A percentile compares a stretch with the other conserved stretches of the same genome.
Evolutionary conservation across 1,140 invertebrate species (phyloP).

Genomic region (Periplaneta americana): DNA sequence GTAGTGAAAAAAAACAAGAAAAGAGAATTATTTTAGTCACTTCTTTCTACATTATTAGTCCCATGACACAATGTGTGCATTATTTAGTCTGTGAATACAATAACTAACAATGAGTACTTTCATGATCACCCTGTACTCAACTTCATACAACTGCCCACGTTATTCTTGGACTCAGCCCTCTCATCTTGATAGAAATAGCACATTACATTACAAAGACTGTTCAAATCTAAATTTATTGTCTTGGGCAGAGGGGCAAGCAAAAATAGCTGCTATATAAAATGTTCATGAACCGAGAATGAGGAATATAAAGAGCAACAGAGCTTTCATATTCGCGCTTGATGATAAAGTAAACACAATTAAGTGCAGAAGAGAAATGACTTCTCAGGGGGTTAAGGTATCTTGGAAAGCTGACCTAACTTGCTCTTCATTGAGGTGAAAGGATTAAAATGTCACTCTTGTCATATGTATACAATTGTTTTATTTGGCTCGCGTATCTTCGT

Average conservation of each 20-base stretch:
- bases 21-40: too few relatives aligned
- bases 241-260: background rate
- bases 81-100: too few relatives aligned
- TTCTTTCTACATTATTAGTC: too few relatives aligned
- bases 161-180: background rate
- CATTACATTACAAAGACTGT: conserved; percentile 2
- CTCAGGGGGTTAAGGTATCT: background rate
- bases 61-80: too few relatives aligned
- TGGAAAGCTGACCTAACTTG: background rate
- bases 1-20: too few relatives aligned
- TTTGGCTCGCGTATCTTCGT: background rate
- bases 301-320: background rate
- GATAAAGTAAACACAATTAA: background rate
- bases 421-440: background rate
- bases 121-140: background rate
- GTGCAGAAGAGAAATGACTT: background rate
- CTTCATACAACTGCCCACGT: background rate
- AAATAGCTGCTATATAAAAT: background rate
- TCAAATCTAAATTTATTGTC: conserved; percentile 1
- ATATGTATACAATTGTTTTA: background rate
- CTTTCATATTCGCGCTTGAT: background rate
- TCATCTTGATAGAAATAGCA: background rate
- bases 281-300: background rate
- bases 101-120: too few relatives aligned
- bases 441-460: background rate